Percentiles rank a stretch among this genome's conserved stretches.
phyloP scores from a whole-genome alignment of 2,888 invertebrate species.

The Pasiphila rectangulata region DNA sequence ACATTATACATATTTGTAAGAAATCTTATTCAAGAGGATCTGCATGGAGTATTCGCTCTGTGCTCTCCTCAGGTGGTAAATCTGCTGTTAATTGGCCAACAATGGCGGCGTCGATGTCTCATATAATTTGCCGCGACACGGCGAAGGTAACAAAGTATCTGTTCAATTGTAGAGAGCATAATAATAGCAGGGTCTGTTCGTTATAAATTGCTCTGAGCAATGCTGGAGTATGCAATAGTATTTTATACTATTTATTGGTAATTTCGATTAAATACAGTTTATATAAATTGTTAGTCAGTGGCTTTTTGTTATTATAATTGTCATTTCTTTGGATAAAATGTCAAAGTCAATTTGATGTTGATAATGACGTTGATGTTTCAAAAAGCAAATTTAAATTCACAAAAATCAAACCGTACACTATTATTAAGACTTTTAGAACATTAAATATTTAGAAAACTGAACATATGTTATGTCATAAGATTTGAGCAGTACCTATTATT shows the following conservation, averaged over 20 bases:
- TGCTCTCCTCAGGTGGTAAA: constrained; percentile 22
- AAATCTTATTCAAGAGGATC: neutral
- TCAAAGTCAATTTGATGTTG: too few species aligned
- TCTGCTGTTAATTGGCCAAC: constrained; percentile 28
- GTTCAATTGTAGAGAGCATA: constrained; percentile 1
- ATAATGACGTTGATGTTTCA: too few species aligned
- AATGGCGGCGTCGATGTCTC: constrained; percentile 25
- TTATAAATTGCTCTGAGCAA: constrained; percentile 18
- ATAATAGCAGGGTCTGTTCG: constrained; percentile 11
- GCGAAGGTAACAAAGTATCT: constrained; percentile 18
- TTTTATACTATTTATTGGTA: constrained; percentile 4
- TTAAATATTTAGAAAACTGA: too few species aligned
- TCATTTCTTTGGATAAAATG: too few species aligned
- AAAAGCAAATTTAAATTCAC: too few species aligned
- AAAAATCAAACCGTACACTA: too few species aligned
- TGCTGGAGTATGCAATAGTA: too few species aligned
- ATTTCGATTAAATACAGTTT: constrained; percentile 1
- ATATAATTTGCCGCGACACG: constrained; percentile 24
- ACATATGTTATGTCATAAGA: too few species aligned
- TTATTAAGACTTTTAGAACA: too few species aligned
- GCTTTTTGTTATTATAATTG: too few species aligned
- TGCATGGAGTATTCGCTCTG: neutral
- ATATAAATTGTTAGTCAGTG: too few species aligned
- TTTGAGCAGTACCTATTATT: too few species aligned
- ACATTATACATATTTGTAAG: neutral